These are phyloP conservation scores for Acrocephalus arundinaceus DNA, from an alignment of 2,113 vertebrate species.

Conservation along the genomic window DNA sequence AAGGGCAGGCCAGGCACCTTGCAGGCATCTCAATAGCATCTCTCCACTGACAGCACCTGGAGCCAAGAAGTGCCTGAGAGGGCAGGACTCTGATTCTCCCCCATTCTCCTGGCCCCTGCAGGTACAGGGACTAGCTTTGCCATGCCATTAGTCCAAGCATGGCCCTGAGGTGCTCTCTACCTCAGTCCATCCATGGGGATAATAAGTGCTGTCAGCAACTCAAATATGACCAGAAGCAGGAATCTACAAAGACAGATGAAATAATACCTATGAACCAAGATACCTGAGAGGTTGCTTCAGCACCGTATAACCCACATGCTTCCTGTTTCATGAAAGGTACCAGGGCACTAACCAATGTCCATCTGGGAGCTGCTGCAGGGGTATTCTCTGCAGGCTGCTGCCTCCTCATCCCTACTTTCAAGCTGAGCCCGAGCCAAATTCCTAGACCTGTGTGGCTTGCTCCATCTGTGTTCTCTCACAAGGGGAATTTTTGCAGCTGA, in stretches of 20 bases:
- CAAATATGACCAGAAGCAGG: not conserved
- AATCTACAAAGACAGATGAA: not conserved
- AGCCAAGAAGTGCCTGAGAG: not conserved
- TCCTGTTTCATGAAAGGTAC: not conserved
- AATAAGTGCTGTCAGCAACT: not conserved
- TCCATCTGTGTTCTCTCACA: not conserved
- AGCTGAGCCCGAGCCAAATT: not conserved
- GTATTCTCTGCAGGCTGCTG: not conserved
- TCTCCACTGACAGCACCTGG: not conserved
- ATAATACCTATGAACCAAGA: not conserved
- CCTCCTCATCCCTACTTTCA: not conserved
- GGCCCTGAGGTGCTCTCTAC: not conserved
- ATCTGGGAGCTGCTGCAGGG: not conserved
- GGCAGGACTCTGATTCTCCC: not conserved
- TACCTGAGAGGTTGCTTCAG: not conserved
- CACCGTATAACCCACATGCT: not conserved
- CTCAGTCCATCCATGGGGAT: not conserved
- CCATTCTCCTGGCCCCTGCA: not conserved
- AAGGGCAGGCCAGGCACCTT: not conserved
- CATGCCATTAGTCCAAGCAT: fast-evolving
- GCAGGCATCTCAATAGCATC: not conserved
- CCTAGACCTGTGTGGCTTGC: not conserved
- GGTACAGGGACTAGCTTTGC: not conserved
- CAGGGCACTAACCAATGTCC: not conserved
- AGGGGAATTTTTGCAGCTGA: not conserved